These are phyloP conservation scores for Antennarius striatus DNA, from an alignment of 2,113 vertebrate species.

Conservation along the genomic window DNA sequence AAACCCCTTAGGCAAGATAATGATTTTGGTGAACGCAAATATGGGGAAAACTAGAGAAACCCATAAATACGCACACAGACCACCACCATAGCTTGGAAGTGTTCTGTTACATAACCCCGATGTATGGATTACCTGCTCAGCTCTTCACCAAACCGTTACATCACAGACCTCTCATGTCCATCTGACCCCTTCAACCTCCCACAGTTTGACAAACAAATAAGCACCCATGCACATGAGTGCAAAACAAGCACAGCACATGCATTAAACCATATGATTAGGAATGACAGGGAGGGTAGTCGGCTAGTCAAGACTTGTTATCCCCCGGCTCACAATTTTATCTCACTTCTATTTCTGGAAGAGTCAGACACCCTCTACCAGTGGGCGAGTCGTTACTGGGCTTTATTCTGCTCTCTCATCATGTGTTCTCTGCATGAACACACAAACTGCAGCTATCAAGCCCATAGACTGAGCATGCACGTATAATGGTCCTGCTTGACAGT, in stretches of 20 bases:
- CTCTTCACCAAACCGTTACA: slow-evolving; percentile 31
- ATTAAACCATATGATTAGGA: slow-evolving; percentile 14
- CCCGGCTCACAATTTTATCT: slow-evolving; percentile 31
- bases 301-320: slow-evolving; percentile 20
- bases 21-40: background rate
- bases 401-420: slow-evolving; percentile 24
- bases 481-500: slow-evolving; percentile 19
- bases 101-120: slow-evolving; percentile 42
- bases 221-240: background rate
- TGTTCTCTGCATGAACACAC: slow-evolving; percentile 14
- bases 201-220: background rate
- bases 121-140: slow-evolving; percentile 11
- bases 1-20: slow-evolving; percentile 7
- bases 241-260: slow-evolving; percentile 18
- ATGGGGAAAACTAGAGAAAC: background rate
- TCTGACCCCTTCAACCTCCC: slow-evolving; percentile 16
- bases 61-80: background rate
- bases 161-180: slow-evolving; percentile 29
- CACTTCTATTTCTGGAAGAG: slow-evolving; percentile 43
- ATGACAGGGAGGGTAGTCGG: slow-evolving; percentile 5
- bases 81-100: slow-evolving; percentile 10
- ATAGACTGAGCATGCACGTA: slow-evolving; percentile 4
- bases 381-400: slow-evolving; percentile 17
- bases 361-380: slow-evolving; percentile 34
- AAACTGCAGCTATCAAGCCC: slow-evolving; percentile 1